phyloP scores from a whole-genome alignment of 2,113 vertebrate species.

The Ciconia stormi region DNA sequence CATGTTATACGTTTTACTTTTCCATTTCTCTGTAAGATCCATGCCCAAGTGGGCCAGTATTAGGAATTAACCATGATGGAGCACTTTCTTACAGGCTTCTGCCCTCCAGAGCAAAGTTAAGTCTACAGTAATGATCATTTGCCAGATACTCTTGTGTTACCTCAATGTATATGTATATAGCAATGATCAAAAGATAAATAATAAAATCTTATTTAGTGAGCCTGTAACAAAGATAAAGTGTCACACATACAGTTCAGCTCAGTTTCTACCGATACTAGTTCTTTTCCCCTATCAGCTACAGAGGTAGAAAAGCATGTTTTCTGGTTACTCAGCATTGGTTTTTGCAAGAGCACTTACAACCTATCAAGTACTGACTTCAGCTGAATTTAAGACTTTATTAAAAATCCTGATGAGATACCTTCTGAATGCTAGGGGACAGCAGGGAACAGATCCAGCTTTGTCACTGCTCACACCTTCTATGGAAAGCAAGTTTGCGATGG shows the following conservation, averaged over 20 bases:
- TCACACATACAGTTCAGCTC: background rate
- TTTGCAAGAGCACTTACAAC: background rate
- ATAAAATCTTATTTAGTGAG: background rate
- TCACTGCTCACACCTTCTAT: background rate
- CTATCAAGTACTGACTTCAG: background rate
- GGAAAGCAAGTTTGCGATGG: background rate
- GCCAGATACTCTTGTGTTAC: background rate
- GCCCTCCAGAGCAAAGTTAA: background rate
- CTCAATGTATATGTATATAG: background rate
- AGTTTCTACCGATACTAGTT: background rate
- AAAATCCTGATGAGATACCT: background rate
- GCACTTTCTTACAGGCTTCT: background rate
- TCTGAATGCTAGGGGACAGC: background rate
- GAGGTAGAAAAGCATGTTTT: background rate
- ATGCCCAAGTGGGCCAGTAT: background rate
- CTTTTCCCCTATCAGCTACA: background rate
- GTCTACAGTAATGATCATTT: background rate
- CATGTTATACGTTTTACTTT: background rate
- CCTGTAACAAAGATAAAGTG: background rate
- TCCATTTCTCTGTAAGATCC: background rate
- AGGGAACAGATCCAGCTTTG: background rate
- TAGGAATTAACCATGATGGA: background rate
- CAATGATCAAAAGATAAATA: background rate
- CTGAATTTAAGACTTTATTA: background rate
- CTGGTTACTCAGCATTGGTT: background rate